Evolutionary conservation across 2,888 invertebrate genomes (phyloP).

Genomic region (Chrysolina oricalcia): DNA sequence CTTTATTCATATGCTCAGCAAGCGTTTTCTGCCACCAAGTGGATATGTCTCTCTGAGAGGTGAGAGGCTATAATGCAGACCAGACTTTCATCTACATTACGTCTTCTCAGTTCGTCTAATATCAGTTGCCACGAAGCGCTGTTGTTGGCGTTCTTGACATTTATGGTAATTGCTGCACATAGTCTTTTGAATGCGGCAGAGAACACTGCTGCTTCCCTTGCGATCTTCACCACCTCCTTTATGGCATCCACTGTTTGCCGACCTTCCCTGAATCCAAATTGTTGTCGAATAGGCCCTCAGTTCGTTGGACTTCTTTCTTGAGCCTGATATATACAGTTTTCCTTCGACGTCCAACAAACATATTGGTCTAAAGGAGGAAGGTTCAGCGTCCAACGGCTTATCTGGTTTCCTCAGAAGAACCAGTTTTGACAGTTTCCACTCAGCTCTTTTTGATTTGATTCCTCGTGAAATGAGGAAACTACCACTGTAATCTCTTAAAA

Average conservation of each 20-base stretch:
- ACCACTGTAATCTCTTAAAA: too few species aligned
- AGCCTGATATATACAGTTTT: slow-evolving; percentile 34
- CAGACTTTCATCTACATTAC: too few species aligned
- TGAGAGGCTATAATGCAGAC: background rate
- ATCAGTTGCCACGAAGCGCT: too few species aligned
- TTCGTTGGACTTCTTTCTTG: slow-evolving; percentile 36
- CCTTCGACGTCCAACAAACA: slow-evolving; percentile 38
- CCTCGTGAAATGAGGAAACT: too few species aligned
- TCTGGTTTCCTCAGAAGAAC: slow-evolving; percentile 31
- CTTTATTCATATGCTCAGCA: too few species aligned
- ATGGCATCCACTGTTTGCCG: slow-evolving; percentile 45
- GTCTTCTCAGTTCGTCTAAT: too few species aligned
- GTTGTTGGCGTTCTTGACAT: too few species aligned
- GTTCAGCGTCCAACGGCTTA: too few species aligned
- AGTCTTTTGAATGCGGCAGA: slow-evolving; percentile 16
- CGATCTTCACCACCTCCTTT: slow-evolving; percentile 33
- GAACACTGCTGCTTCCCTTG: slow-evolving; percentile 32
- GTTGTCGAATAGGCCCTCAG: slow-evolving; percentile 38
- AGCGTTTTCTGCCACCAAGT: slow-evolving; percentile 13
- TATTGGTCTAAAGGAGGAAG: too few species aligned
- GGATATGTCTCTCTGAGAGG: background rate
- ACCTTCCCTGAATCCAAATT: slow-evolving; percentile 43
- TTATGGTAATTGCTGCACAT: too few species aligned
- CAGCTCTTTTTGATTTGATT: too few species aligned
- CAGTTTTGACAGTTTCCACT: slow-evolving; percentile 29